Evolutionary conservation across 2,113 vertebrate species (phyloP).

Genomic region (Kobus ellipsiprymnus): DNA sequence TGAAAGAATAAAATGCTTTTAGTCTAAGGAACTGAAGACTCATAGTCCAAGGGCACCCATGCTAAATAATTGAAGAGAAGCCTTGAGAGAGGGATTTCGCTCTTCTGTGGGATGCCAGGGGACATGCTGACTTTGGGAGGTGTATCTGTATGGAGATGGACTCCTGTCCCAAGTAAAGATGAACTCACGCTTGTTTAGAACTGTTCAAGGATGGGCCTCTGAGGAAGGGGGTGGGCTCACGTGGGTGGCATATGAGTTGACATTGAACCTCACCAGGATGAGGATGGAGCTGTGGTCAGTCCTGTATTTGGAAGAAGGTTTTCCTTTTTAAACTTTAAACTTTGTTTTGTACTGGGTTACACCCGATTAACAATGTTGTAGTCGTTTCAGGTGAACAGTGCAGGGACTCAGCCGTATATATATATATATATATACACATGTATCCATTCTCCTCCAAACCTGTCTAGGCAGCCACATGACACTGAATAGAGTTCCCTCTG

Average conservation of each 20-base stretch:
- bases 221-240: not conserved
- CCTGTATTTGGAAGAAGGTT: not conserved
- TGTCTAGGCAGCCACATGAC: not conserved
- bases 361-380: not conserved
- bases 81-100: not conserved
- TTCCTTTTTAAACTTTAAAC: not conserved
- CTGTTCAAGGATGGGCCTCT: not conserved
- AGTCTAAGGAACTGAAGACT: not conserved
- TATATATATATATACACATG: fast-evolving
- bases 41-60: not conserved
- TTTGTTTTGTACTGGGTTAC: not conserved
- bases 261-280: not conserved
- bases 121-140: not conserved
- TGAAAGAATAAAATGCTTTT: not conserved
- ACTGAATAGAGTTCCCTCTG: not conserved
- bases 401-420: not conserved
- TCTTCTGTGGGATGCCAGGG: not conserved
- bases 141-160: not conserved
- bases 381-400: fast-evolving
- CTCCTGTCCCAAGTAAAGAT: not conserved
- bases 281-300: not conserved
- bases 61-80: not conserved
- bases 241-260: fast-evolving
- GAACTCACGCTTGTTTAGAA: not conserved
- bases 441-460: not conserved